phyloP scores from a whole-genome alignment of 1,140 invertebrate genomes.

The Plutomurus gul region DNA sequence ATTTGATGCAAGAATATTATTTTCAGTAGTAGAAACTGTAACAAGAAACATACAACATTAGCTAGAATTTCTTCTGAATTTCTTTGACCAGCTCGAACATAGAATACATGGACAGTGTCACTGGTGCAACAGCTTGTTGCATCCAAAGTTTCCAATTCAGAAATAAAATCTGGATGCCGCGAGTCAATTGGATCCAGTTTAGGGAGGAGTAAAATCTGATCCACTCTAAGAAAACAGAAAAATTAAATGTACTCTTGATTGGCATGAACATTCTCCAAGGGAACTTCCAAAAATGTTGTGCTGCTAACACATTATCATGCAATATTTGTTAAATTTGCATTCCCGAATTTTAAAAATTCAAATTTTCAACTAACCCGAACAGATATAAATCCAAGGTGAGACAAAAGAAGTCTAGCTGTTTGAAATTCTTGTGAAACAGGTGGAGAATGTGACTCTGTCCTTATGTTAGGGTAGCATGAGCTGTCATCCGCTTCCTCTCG shows the following conservation, averaged over 20 bases:
- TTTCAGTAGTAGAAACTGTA: not conserved
- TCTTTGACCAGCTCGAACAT: constrained; percentile 84
- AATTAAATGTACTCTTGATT: no score
- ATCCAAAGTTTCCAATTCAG: constrained; percentile 75
- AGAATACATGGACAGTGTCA: constrained; percentile 94
- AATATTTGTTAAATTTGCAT: no score
- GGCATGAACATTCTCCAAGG: no score
- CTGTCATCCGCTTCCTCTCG: constrained; percentile 45
- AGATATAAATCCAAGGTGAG: constrained; percentile 89
- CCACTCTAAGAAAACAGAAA: constrained; percentile 55
- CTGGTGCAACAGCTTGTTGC: constrained; percentile 79
- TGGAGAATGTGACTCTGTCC: constrained; percentile 78
- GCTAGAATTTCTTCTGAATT: constrained; percentile 75
- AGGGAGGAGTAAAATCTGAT: constrained; percentile 57
- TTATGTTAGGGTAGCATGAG: constrained; percentile 52
- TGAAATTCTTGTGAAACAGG: constrained; percentile 60
- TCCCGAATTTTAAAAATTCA: not conserved
- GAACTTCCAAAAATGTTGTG: no score
- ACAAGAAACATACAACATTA: constrained; percentile 70
- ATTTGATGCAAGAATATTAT: not conserved
- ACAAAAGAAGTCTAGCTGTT: constrained; percentile 88
- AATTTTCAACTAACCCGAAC: constrained; percentile 63
- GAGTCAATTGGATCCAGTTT: constrained; percentile 80
- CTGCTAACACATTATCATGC: no score
- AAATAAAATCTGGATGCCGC: constrained; percentile 70